Percentiles rank a stretch among this genome's conserved stretches.
phyloP scores from a whole-genome alignment of 1,140 invertebrate genomes.

The Grapholita molesta region DNA sequence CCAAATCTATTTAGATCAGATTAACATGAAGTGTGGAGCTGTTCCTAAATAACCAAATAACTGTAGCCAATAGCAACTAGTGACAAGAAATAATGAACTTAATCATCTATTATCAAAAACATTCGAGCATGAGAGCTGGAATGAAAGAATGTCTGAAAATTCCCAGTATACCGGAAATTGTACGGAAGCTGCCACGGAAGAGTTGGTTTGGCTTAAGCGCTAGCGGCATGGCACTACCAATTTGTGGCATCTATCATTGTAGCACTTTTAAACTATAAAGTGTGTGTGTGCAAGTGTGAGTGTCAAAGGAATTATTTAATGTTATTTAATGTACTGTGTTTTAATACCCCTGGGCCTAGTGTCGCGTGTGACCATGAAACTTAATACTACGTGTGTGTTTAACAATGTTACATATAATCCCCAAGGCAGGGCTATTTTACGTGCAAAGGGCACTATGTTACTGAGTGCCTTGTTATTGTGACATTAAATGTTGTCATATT shows the following conservation, averaged over 20 bases:
- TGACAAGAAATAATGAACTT: too few species aligned
- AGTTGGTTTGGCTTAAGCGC: not conserved
- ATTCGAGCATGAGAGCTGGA: not conserved
- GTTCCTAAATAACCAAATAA: too few species aligned
- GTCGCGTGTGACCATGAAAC: not conserved
- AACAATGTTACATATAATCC: not conserved
- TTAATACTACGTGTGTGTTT: not conserved
- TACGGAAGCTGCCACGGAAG: constrained; percentile 4
- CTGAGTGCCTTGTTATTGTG: not conserved
- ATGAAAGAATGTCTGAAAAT: constrained; percentile 7
- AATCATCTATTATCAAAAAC: not conserved
- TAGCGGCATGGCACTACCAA: not conserved
- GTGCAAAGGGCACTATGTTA: not conserved
- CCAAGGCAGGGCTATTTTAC: not conserved
- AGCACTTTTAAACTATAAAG: not conserved
- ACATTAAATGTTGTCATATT: not conserved
- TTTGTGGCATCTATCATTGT: not conserved
- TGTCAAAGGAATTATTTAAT: too few species aligned
- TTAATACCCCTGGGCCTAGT: not conserved
- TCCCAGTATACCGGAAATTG: constrained; percentile 1
- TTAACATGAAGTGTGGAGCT: too few species aligned
- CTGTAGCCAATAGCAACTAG: too few species aligned
- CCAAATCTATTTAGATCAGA: too few species aligned
- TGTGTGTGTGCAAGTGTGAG: too few species aligned
- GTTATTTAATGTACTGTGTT: constrained; percentile 29